A percentile compares a stretch with the other conserved stretches of the same genome.
Evolutionary conservation across 2,888 invertebrate species (phyloP).

Genomic region (Troides oblongomaculatus): DNA sequence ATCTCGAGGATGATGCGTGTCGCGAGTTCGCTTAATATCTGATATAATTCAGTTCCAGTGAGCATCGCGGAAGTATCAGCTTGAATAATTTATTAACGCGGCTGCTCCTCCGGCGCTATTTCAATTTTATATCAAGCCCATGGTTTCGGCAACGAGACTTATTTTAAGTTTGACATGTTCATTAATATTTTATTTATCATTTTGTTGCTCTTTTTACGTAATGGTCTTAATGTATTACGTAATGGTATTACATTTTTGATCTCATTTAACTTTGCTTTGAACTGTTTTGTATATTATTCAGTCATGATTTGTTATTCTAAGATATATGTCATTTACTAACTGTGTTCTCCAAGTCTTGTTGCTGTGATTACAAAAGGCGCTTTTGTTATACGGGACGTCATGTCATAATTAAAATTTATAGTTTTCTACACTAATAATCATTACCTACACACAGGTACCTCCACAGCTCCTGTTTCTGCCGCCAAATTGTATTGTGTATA

Average conservation of each 20-base stretch:
- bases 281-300: background rate
- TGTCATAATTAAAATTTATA: constrained; percentile 8
- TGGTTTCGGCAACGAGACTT: constrained; percentile 19
- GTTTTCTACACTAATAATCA: constrained; percentile 12
- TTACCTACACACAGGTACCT: too few species aligned
- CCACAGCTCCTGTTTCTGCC: too few species aligned
- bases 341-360: background rate
- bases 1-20: constrained; percentile 8
- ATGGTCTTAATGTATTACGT: background rate
- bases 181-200: constrained; percentile 2
- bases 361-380: background rate
- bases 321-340: background rate
- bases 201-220: background rate
- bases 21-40: constrained; percentile 30
- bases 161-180: background rate
- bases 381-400: constrained; percentile 1
- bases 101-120: constrained; percentile 33
- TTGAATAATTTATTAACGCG: constrained; percentile 34
- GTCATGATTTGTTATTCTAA: background rate
- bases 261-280: too few species aligned
- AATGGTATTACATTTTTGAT: too few species aligned
- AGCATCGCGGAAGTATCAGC: constrained; percentile 39
- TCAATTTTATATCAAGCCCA: constrained; percentile 35
- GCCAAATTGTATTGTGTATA: too few species aligned
- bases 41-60: constrained; percentile 37